A percentile compares a stretch with the other conserved stretches of the same genome.
These are phyloP conservation scores for Dynastes hyllus DNA, from an alignment of 2,888 invertebrate species.

Conservation along the genomic window DNA sequence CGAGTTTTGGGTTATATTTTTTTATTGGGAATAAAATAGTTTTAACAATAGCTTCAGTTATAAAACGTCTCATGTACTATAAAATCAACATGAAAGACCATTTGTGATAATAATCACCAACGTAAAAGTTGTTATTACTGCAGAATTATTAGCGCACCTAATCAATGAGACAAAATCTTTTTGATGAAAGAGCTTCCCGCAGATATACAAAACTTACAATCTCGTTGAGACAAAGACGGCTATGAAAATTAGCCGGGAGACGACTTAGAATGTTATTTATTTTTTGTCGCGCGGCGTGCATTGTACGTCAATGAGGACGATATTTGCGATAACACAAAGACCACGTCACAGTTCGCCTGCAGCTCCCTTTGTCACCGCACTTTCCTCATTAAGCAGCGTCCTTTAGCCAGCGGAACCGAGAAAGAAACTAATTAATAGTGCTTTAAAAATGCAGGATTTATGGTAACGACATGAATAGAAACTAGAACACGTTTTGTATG, in stretches of 20 bases:
- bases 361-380: slow-evolving; percentile 38
- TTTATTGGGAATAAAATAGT: no score
- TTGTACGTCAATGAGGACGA: slow-evolving; percentile 38
- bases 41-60: no score
- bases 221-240: not conserved
- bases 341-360: slow-evolving; percentile 22
- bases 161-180: no score
- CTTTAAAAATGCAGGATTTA: slow-evolving; percentile 47
- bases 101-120: no score
- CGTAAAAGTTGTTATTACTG: no score
- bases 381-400: slow-evolving; percentile 46
- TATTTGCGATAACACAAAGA: slow-evolving; percentile 44
- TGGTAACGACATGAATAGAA: slow-evolving; percentile 44
- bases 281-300: slow-evolving; percentile 26
- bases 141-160: no score
- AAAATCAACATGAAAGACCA: no score
- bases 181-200: no score
- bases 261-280: not conserved
- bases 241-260: not conserved
- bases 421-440: slow-evolving; percentile 49
- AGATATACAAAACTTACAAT: no score
- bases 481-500: slow-evolving; percentile 43
- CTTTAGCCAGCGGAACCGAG: slow-evolving; percentile 40
- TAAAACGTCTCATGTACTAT: no score
- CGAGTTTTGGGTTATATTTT: no score